Conservation (phyloP, 2,113 vertebrate species). For the Condylura cristata region DNA sequence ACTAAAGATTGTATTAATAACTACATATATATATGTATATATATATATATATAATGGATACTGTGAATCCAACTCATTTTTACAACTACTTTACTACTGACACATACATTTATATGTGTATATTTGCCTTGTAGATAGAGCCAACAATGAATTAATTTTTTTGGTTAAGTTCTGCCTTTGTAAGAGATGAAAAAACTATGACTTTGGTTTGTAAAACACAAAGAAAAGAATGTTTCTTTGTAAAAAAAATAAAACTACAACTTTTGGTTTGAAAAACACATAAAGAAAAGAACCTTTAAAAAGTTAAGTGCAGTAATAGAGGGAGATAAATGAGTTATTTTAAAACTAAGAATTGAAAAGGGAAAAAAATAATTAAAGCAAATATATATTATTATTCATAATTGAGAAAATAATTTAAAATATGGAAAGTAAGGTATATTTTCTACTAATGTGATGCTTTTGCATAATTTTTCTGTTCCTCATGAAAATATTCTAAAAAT, state of each 20-base stretch:
- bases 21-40: not conserved
- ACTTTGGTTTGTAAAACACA: not conserved
- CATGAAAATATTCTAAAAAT: constrained; percentile 77
- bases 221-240: constrained; percentile 7
- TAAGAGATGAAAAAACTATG: constrained; percentile 4
- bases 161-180: not conserved
- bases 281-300: not conserved
- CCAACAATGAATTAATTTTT: not conserved
- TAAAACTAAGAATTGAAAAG: constrained; percentile 14
- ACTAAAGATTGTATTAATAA: constrained; percentile 8
- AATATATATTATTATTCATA: not conserved
- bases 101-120: not conserved
- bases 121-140: not conserved
- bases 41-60: not conserved
- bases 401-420: constrained; percentile 60
- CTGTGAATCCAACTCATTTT: not conserved
- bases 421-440: constrained; percentile 55
- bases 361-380: not conserved
- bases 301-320: not conserved
- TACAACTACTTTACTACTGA: not conserved
- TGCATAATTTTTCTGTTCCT: constrained; percentile 71
- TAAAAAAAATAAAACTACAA: constrained; percentile 51
- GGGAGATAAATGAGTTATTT: constrained; percentile 36
- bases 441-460: constrained; percentile 66
- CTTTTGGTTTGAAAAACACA: not conserved